These are phyloP conservation scores for Acleris cristana DNA, from an alignment of 2,888 invertebrate species.

Conservation along the genomic window DNA sequence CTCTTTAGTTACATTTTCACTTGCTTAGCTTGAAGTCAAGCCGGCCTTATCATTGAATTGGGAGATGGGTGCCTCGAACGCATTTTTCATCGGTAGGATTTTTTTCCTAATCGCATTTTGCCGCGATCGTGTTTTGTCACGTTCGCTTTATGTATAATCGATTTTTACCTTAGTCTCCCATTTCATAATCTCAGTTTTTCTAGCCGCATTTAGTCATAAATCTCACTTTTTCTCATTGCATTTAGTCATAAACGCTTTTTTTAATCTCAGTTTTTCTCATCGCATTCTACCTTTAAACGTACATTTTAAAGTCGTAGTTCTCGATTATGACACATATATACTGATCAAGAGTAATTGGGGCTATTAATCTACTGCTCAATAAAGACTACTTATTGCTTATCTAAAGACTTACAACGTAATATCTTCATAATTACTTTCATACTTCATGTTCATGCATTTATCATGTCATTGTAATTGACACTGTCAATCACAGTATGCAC, in stretches of 20 bases:
- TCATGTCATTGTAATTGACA: slow-evolving; percentile 3
- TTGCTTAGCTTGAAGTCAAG: no score
- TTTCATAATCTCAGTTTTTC: slow-evolving; percentile 7
- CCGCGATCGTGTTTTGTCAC: slow-evolving; percentile 7
- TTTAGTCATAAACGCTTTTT: not conserved
- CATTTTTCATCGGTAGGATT: slow-evolving; percentile 1
- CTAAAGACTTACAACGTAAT: slow-evolving; percentile 2
- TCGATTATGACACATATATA: not conserved
- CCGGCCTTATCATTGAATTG: no score
- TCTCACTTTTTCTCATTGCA: not conserved
- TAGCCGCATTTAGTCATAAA: slow-evolving; percentile 2
- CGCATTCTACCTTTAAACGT: no score
- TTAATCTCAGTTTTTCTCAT: no score
- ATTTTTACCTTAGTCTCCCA: slow-evolving; percentile 2
- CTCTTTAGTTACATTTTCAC: no score
- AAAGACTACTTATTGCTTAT: slow-evolving; percentile 2
- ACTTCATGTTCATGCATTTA: slow-evolving; percentile 2
- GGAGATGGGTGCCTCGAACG: slow-evolving; percentile 4
- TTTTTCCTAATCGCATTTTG: not conserved
- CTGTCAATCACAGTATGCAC: slow-evolving; percentile 3
- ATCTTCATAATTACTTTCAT: not conserved
- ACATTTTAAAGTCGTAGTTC: not conserved
- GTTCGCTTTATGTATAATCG: slow-evolving; percentile 1
- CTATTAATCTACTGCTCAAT: slow-evolving; percentile 1
- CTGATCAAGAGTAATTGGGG: not conserved